Percentiles rank a stretch among this genome's conserved stretches.
phyloP scores from a whole-genome alignment of 2,888 invertebrate genomes.

The Stomorhina lunata region DNA sequence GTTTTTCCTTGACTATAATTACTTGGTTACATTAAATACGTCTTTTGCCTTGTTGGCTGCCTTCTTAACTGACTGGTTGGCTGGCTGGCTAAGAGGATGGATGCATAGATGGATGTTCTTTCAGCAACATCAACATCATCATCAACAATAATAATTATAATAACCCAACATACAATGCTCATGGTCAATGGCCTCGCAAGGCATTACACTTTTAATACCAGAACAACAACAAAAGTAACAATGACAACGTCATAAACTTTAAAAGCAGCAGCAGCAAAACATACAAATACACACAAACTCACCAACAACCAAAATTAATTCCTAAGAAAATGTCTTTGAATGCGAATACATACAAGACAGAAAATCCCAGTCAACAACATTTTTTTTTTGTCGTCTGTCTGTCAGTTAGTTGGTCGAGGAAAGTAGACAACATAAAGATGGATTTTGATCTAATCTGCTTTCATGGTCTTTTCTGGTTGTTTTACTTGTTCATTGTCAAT shows the following conservation, averaged over 20 bases:
- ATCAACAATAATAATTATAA: slow-evolving; percentile 31
- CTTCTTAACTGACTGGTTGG: neutral
- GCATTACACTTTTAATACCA: slow-evolving; percentile 71
- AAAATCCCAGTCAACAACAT: neutral
- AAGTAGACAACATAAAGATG: neutral
- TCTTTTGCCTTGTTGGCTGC: slow-evolving; percentile 16
- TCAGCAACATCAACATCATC: slow-evolving; percentile 63
- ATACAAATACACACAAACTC: neutral
- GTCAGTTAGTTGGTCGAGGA: neutral
- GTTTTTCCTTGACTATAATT: slow-evolving; percentile 53
- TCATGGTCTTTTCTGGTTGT: slow-evolving; percentile 13
- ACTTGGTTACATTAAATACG: slow-evolving; percentile 47
- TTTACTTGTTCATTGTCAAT: neutral
- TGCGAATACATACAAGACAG: slow-evolving; percentile 32
- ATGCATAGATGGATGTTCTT: slow-evolving; percentile 68
- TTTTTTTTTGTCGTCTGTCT: too few relatives aligned
- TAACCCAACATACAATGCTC: slow-evolving; percentile 67
- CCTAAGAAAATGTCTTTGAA: slow-evolving; percentile 33
- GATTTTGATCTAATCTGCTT: slow-evolving; percentile 37
- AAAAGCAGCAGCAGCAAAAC: neutral
- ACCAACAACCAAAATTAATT: slow-evolving; percentile 33
- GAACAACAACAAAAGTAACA: slow-evolving; percentile 19
- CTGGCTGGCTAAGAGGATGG: slow-evolving; percentile 60
- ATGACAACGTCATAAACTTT: slow-evolving; percentile 30
- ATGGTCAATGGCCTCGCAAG: slow-evolving; percentile 78